Conservation (phyloP, 2,113 vertebrate genomes). For the Gadus macrocephalus region DNA sequence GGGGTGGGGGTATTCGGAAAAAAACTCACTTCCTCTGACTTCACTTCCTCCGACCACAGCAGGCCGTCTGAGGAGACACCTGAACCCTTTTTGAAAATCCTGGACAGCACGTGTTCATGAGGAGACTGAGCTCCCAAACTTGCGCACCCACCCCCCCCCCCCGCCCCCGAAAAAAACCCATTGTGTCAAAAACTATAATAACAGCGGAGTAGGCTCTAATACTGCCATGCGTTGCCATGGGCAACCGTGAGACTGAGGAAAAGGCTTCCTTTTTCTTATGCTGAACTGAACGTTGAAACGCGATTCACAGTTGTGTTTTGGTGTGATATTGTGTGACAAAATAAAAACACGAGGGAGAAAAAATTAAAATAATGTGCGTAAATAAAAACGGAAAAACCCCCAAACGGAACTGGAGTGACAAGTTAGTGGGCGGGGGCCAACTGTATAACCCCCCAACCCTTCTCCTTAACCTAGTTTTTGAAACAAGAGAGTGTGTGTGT, state of each 20-base stretch:
- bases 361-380: too few species aligned
- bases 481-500: too few species aligned
- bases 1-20: constrained; percentile 76
- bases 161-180: constrained; percentile 32
- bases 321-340: constrained; percentile 39
- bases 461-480: too few species aligned
- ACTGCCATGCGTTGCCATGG: constrained; percentile 94
- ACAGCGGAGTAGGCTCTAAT: constrained; percentile 86
- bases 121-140: constrained; percentile 35
- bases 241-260: constrained; percentile 78
- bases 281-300: constrained; percentile 72
- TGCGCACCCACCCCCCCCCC: constrained; percentile 13
- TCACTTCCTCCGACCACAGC: constrained; percentile 65
- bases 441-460: constrained; percentile 6
- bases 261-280: constrained; percentile 44
- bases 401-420: constrained; percentile 55
- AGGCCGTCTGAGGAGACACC: constrained; percentile 82
- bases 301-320: constrained; percentile 91
- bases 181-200: constrained; percentile 7
- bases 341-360: neutral
- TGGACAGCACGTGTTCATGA: constrained; percentile 74
- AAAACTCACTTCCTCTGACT: constrained; percentile 33
- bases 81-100: constrained; percentile 80
- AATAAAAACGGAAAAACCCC: constrained; percentile 60
- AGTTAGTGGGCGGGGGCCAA: constrained; percentile 64